Conservation (phyloP, 35 echinoderm and acorn worm genomes). For the Ptychodera flava region DNA sequence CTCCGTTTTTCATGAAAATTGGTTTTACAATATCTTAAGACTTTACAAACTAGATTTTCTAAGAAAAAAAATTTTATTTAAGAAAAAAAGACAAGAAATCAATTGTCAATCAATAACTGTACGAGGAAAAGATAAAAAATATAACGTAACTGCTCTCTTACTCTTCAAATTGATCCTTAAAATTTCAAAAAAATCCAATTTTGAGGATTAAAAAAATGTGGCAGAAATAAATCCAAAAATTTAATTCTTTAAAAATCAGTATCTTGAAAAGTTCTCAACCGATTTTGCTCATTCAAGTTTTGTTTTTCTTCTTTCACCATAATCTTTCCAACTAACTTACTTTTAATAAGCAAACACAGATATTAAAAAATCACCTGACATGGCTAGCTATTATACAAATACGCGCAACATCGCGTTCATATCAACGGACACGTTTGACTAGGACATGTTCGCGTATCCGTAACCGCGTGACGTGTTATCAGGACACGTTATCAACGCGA, state of each 20-base stretch:
- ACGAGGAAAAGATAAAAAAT: neutral
- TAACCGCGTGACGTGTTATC: too few relatives aligned
- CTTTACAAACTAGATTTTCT: neutral
- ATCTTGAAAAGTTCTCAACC: neutral
- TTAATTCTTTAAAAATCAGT: neutral
- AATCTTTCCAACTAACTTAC: too few relatives aligned
- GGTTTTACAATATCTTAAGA: neutral
- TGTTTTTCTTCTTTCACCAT: neutral
- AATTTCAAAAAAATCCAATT: neutral
- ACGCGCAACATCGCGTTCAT: too few relatives aligned
- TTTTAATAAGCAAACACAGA: too few relatives aligned
- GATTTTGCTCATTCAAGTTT: neutral
- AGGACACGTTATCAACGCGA: too few relatives aligned
- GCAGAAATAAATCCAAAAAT: neutral
- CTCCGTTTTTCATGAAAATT: neutral
- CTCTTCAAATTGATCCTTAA: neutral
- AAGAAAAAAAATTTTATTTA: neutral
- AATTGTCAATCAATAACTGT: neutral
- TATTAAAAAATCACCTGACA: too few relatives aligned
- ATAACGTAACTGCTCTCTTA: neutral
- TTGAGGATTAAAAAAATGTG: neutral
- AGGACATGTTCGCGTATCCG: too few relatives aligned
- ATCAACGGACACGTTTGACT: too few relatives aligned
- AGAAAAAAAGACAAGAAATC: too few relatives aligned
- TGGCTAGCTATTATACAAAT: too few relatives aligned